These are phyloP conservation scores for Tragelaphus strepsiceros DNA, from an alignment of 2,113 vertebrate genomes.

Conservation along the genomic window DNA sequence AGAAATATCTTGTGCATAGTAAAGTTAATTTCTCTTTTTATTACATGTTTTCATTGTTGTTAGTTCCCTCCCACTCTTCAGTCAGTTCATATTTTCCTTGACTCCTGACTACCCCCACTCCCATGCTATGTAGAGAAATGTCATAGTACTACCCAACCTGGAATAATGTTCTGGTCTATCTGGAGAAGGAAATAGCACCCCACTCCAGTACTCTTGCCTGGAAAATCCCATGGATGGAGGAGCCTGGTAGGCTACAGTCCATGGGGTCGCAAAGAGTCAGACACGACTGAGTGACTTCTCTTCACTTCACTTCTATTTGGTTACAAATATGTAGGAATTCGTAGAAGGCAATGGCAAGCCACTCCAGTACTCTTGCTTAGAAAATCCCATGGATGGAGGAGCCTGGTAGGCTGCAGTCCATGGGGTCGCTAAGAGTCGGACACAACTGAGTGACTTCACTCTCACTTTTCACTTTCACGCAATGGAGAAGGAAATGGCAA, in stretches of 20 bases:
- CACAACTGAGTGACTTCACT: too few species aligned
- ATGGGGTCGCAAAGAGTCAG: background rate
- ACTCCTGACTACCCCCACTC: background rate
- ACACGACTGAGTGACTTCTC: rapidly evolving
- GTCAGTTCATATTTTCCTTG: background rate
- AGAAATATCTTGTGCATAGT: background rate
- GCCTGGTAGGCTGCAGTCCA: too few species aligned
- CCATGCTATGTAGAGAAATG: background rate
- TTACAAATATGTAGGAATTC: background rate
- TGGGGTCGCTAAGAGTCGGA: too few species aligned
- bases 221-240: background rate
- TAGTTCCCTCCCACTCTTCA: background rate
- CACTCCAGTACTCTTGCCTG: background rate
- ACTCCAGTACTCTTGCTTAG: too few species aligned
- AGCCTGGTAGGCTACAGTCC: background rate
- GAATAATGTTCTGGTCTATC: background rate
- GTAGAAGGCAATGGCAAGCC: too few species aligned
- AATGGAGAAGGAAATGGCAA: too few species aligned
- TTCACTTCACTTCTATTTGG: background rate
- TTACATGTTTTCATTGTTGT: background rate
- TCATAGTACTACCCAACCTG: background rate
- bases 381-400: too few species aligned
- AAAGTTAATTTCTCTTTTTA: background rate
- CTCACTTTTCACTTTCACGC: too few species aligned
- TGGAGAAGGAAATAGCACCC: background rate